phyloP scores from a whole-genome alignment of 1,140 invertebrate genomes.

The Heliothis subflexa region DNA sequence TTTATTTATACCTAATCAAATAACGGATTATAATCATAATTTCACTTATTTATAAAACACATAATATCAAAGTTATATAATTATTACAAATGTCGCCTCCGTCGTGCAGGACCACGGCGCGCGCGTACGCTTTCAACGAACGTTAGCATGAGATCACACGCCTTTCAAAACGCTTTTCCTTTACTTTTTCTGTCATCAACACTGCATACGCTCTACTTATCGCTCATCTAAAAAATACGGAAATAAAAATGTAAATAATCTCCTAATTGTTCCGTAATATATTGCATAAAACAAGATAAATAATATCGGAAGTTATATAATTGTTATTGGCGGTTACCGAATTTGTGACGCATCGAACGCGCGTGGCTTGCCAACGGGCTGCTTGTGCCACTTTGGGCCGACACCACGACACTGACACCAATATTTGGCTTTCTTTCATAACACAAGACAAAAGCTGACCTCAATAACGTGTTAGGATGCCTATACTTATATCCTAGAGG shows the following conservation, averaged over 20 bases:
- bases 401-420: slow-evolving; percentile 76
- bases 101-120: background rate
- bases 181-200: background rate
- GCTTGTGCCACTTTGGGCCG: slow-evolving; percentile 67
- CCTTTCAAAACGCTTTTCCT: slow-evolving; percentile 28
- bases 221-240: background rate
- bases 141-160: background rate
- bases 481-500: background rate
- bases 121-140: slow-evolving; percentile 13
- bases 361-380: slow-evolving; percentile 64
- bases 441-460: slow-evolving; percentile 70
- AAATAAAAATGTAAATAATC: slow-evolving; percentile 29
- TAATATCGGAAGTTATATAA: slow-evolving; percentile 75
- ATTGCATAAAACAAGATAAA: slow-evolving; percentile 74
- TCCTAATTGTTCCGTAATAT: slow-evolving; percentile 57
- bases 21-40: too few species aligned
- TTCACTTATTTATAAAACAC: too few species aligned
- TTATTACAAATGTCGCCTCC: background rate
- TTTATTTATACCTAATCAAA: too few species aligned
- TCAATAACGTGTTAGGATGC: slow-evolving; percentile 43
- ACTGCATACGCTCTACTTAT: background rate
- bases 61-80: background rate
- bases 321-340: slow-evolving; percentile 64
- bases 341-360: slow-evolving; percentile 76
- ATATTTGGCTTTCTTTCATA: slow-evolving; percentile 73